A percentile compares a stretch with the other conserved stretches of the same genome.
Conservation (phyloP, 2,113 vertebrate genomes). For the Trogon melanurus region DNA sequence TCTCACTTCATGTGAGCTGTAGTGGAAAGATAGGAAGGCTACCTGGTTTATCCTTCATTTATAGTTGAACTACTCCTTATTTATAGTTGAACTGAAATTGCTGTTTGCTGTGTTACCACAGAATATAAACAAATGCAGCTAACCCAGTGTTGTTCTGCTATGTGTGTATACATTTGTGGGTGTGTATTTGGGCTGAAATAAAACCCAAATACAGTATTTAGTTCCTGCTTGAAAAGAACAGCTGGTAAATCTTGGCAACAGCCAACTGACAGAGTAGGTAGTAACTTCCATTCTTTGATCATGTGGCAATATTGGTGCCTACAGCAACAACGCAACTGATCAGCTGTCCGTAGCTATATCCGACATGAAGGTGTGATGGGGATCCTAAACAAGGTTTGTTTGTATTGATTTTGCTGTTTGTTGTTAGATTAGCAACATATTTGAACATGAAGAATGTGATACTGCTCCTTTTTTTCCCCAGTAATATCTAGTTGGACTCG, state of each 20-base stretch:
- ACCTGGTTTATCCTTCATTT: not conserved
- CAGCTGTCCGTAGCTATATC: not conserved
- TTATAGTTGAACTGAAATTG: not conserved
- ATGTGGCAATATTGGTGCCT: not conserved
- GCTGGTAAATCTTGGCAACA: slow-evolving; percentile 23
- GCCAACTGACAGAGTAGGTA: not conserved
- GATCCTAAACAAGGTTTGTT: not conserved
- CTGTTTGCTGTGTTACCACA: not conserved
- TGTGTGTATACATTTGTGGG: not conserved
- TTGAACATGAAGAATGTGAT: not conserved
- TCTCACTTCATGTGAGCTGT: not conserved
- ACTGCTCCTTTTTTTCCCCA: not conserved
- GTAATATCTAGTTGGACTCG: not conserved
- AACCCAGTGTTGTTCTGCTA: not conserved
- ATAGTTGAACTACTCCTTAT: not conserved
- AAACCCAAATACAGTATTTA: not conserved
- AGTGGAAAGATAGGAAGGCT: not conserved
- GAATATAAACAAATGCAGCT: not conserved
- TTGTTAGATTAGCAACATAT: not conserved
- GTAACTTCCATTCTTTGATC: not conserved
- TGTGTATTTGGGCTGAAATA: not conserved
- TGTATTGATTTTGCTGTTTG: not conserved
- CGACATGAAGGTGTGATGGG: not conserved
- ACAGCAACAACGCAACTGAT: not conserved
- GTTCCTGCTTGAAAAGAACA: not conserved